Base-by-base conservation (phyloP, 1,140 invertebrate species). In the Lordiphosa collinella region DNA sequence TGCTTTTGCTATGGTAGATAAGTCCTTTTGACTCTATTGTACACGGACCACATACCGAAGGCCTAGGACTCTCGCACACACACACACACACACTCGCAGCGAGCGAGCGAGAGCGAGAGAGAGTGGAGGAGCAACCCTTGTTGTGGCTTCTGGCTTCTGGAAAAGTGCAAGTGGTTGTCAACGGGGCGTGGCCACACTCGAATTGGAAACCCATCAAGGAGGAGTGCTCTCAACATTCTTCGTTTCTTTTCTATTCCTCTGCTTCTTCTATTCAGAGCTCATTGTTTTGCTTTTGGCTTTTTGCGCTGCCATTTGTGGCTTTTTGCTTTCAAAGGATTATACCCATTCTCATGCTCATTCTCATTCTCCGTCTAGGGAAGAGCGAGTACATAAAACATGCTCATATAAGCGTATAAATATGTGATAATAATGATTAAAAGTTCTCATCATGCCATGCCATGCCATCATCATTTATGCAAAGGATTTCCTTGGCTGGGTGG, bases 351-450 rank as follows among this genome's bases (percentile, higher is more conserved):
- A n/a, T n/a, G n/a, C n/a, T n/a, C n/a, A n/a, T n/a, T n/a, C n/a
- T n/a, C n/a, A n/a, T n/a, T n/a, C n/a, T n/a, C n/a, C n/a, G n/a
- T n/a, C n/a, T n/a, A n/a, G 52, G 49, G 48, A 57, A 49, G 47
- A 67, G 63, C 68, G 54, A 88, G 86, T 88, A 88, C 76, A 88
- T 88, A 87, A 88, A 88, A 87, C 86, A 88, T 88, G 86, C 86
- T 88, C 86, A 87, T 88, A 88, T 82, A 88, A 87, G 66, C 86
- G 86, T 88, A 88, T 88, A 88, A 87, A 88, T 88, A 87, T 88
- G 86, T 88, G 86, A 87, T 87, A 88, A 87, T 87, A 88, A 88
- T 88, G 86, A 88, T 87, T 86, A 87, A 88, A 87, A 84, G 72
- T 87, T 73, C 79, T 87, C 75, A 85, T 80, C 84, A 87, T 71